phyloP scores from a whole-genome alignment of 1,140 invertebrate species.

The Neotoxoptera formosana region DNA sequence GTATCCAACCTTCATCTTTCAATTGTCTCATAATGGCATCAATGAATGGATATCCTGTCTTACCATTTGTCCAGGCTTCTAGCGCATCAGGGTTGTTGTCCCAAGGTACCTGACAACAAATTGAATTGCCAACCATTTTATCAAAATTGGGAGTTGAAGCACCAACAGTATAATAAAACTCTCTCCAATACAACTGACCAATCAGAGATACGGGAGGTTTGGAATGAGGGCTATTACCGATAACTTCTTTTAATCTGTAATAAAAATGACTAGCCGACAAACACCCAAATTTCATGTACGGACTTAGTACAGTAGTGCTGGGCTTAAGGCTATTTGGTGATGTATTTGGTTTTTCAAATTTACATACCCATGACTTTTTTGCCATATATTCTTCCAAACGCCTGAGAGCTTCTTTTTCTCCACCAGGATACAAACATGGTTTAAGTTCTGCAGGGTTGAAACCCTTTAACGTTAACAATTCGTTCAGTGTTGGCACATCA shows the following conservation, averaged over 20 bases:
- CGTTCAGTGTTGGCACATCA: slow-evolving; percentile 70
- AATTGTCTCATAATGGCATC: slow-evolving; percentile 81
- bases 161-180: slow-evolving; percentile 78
- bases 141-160: slow-evolving; percentile 77
- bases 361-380: slow-evolving; percentile 74
- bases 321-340: slow-evolving; percentile 75
- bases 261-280: slow-evolving; percentile 73
- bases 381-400: slow-evolving; percentile 70
- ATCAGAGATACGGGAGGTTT: slow-evolving; percentile 70
- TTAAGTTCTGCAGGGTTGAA: slow-evolving; percentile 65
- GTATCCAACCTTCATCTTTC: slow-evolving; percentile 78
- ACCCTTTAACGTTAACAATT: slow-evolving; percentile 65
- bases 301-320: slow-evolving; percentile 77
- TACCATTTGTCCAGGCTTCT: slow-evolving; percentile 73
- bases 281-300: slow-evolving; percentile 79
- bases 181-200: slow-evolving; percentile 78
- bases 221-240: slow-evolving; percentile 67
- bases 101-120: slow-evolving; percentile 79
- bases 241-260: slow-evolving; percentile 69
- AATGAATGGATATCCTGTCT: slow-evolving; percentile 80
- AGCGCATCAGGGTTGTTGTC: slow-evolving; percentile 70
- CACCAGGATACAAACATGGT: slow-evolving; percentile 70
- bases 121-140: slow-evolving; percentile 74
- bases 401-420: slow-evolving; percentile 74
- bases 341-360: slow-evolving; percentile 79